These are phyloP conservation scores for Sussaba pulchella DNA, from an alignment of 2,888 invertebrate genomes.

Conservation along the genomic window DNA sequence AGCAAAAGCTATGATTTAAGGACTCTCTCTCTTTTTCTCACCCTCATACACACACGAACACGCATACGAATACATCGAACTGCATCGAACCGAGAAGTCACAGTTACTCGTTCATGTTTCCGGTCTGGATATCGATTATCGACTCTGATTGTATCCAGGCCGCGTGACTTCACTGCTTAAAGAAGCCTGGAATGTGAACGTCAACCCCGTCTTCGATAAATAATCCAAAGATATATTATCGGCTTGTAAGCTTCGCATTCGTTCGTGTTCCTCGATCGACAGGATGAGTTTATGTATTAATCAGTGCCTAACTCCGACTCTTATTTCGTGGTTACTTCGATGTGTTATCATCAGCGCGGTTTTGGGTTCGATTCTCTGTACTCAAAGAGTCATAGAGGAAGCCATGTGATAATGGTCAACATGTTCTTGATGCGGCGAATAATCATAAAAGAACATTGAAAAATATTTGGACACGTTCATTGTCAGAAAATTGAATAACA, in stretches of 20 bases:
- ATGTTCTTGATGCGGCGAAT: too few relatives aligned
- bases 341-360: conserved; percentile 7
- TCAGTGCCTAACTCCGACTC: not conserved
- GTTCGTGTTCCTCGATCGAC: conserved; percentile 20
- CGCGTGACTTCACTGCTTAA: conserved; percentile 49
- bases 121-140: conserved; percentile 49
- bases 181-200: not conserved
- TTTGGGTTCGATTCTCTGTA: not conserved
- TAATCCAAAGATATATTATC: conserved; percentile 53
- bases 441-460: too few relatives aligned
- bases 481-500: too few relatives aligned
- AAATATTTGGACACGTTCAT: too few relatives aligned
- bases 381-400: not conserved
- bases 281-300: conserved; percentile 38
- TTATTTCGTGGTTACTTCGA: conserved; percentile 10
- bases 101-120: conserved; percentile 2
- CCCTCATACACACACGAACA: not conserved
- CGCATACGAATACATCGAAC: too few relatives aligned
- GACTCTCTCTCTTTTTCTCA: not conserved
- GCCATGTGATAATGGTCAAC: too few relatives aligned
- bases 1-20: conserved; percentile 36
- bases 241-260: conserved; percentile 46
- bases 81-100: not conserved
- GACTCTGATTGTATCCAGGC: conserved; percentile 45
- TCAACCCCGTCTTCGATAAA: conserved; percentile 6